Percentiles rank a stretch among this genome's conserved stretches.
These are phyloP conservation scores for Drepana falcataria DNA, from an alignment of 2,888 invertebrate genomes.

Conservation along the genomic window DNA sequence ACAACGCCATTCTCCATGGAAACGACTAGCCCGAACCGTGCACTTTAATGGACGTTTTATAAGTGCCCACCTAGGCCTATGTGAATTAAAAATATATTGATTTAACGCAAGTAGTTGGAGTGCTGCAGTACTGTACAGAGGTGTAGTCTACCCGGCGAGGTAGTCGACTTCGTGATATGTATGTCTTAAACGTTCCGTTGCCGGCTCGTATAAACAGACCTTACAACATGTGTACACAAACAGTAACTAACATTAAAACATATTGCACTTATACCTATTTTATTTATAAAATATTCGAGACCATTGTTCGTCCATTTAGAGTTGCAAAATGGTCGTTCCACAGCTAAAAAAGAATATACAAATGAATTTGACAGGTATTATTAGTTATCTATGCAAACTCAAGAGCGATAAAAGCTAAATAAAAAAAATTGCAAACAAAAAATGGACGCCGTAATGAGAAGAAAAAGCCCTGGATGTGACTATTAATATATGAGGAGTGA, in stretches of 20 bases:
- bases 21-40: no score
- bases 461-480: conserved; percentile 58
- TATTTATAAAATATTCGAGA: not conserved
- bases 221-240: not conserved
- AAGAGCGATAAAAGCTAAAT: conserved; percentile 12
- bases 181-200: not conserved
- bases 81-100: no score
- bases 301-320: conserved; percentile 32
- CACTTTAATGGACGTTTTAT: no score
- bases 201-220: not conserved
- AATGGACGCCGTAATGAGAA: conserved; percentile 5
- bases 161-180: no score
- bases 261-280: conserved; percentile 14
- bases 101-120: no score
- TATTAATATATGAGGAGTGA: conserved; percentile 34
- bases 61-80: no score
- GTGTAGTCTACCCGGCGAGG: no score
- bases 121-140: no score
- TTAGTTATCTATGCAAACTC: conserved; percentile 7
- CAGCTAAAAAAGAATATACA: conserved; percentile 48
- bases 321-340: conserved; percentile 62
- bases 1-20: no score
- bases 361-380: conserved; percentile 6
- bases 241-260: not conserved
- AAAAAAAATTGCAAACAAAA: conserved; percentile 8